Evolutionary conservation across 1,140 invertebrate species (phyloP).

Genomic region (Macrobrachium nipponense): DNA sequence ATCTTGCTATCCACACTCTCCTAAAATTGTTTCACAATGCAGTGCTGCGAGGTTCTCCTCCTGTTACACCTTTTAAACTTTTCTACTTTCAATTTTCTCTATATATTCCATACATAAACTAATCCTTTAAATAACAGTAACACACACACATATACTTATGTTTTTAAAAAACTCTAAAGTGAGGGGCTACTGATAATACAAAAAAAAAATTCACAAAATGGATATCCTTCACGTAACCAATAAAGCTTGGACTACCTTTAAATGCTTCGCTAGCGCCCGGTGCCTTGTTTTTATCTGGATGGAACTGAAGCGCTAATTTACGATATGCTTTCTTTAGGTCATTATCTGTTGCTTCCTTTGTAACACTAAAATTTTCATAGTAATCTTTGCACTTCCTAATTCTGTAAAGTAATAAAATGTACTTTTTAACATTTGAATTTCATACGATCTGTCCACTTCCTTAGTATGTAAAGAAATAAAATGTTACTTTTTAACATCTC

Average conservation of each 20-base stretch:
- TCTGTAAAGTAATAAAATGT: conserved; percentile 68
- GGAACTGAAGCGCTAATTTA: conserved; percentile 94
- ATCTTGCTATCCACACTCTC: too few relatives aligned
- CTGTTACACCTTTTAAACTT: too few relatives aligned
- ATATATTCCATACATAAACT: too few relatives aligned
- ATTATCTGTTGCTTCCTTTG: conserved; percentile 90
- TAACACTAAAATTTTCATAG: conserved; percentile 94
- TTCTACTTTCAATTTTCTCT: too few relatives aligned
- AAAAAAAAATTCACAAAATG: not conserved
- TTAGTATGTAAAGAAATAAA: conserved; percentile 56
- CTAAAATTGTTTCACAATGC: too few relatives aligned
- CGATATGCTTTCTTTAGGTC: conserved; percentile 98
- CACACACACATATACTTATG: too few relatives aligned
- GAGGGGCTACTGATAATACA: too few relatives aligned
- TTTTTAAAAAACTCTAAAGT: too few relatives aligned
- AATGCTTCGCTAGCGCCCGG: conserved; percentile 98
- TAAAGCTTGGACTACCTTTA: conserved; percentile 77
- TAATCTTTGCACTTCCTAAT: conserved; percentile 93
- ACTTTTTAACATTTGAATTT: too few relatives aligned
- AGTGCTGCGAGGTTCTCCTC: too few relatives aligned
- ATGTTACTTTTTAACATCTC: not conserved
- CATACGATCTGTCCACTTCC: too few relatives aligned
- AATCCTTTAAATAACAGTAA: too few relatives aligned
- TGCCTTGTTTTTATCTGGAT: conserved; percentile 99
- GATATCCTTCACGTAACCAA: not conserved